Evolutionary conservation across 1,140 invertebrate species (phyloP).

Genomic region (Drosophila paulistorum): DNA sequence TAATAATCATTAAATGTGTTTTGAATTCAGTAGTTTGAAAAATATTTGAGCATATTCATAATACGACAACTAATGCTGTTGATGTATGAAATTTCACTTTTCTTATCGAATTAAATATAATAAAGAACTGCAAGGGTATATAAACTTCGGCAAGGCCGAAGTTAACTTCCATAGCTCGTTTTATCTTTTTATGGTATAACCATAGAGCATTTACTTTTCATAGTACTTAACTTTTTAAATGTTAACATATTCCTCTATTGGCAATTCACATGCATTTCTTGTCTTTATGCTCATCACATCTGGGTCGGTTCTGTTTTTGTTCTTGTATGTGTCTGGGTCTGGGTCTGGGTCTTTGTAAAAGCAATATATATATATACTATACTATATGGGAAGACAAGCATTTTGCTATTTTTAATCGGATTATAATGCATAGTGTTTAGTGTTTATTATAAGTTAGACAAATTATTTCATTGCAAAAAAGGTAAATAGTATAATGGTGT

Average conservation of each 20-base stretch:
- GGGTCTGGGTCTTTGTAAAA: conserved; percentile 28
- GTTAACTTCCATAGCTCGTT: no score
- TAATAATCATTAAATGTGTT: no score
- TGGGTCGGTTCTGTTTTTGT: background rate
- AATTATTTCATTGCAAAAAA: conserved; percentile 58
- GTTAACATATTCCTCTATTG: background rate
- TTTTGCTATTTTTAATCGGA: conserved; percentile 77
- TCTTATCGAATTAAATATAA: no score
- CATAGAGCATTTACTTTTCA: conserved; percentile 7
- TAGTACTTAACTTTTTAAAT: background rate
- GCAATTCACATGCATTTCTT: background rate
- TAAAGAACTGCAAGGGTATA: no score
- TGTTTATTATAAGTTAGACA: conserved; percentile 68
- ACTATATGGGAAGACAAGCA: conserved; percentile 39
- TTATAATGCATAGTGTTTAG: conserved; percentile 74
- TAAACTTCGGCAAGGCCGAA: no score
- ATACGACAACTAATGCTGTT: no score
- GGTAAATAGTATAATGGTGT: conserved; percentile 26
- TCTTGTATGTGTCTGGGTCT: conserved; percentile 10
- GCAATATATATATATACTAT: conserved; percentile 10
- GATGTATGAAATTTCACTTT: no score
- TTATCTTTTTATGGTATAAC: no score
- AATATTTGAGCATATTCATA: no score
- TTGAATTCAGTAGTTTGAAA: no score
- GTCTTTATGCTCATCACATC: background rate